These are phyloP conservation scores for Porites australiensis DNA, from an alignment of 64 coral and sea anemone species.

Conservation along the genomic window DNA sequence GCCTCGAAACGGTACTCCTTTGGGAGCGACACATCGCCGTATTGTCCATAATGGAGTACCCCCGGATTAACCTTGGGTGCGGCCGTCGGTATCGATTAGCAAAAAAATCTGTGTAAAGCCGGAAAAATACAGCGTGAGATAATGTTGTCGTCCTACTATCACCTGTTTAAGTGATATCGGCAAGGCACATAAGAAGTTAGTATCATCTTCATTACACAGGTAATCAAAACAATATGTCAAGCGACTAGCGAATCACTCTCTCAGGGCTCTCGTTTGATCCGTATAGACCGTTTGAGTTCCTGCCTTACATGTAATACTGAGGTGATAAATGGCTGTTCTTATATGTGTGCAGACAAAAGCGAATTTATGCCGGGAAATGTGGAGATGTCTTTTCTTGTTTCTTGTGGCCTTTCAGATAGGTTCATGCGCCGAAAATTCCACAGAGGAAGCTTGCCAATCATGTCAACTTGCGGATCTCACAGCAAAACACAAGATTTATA, in stretches of 20 bases:
- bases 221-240: conserved; percentile 14
- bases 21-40: too few species aligned
- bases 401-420: neutral
- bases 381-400: neutral
- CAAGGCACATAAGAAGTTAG: neutral
- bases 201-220: neutral
- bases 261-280: neutral
- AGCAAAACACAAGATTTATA: conserved; percentile 20
- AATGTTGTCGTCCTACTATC: neutral
- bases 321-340: neutral
- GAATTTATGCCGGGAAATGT: neutral
- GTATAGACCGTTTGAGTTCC: neutral
- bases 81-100: neutral
- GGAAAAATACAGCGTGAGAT: neutral
- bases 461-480: conserved; percentile 3
- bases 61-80: neutral
- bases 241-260: neutral
- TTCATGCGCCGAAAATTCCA: neutral
- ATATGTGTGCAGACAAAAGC: neutral
- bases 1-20: too few species aligned
- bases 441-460: neutral
- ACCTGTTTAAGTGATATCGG: neutral
- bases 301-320: neutral
- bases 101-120: neutral
- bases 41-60: too few species aligned